These are phyloP conservation scores for Tromatobia lineatoria DNA, from an alignment of 2,888 invertebrate species.

Conservation along the genomic window DNA sequence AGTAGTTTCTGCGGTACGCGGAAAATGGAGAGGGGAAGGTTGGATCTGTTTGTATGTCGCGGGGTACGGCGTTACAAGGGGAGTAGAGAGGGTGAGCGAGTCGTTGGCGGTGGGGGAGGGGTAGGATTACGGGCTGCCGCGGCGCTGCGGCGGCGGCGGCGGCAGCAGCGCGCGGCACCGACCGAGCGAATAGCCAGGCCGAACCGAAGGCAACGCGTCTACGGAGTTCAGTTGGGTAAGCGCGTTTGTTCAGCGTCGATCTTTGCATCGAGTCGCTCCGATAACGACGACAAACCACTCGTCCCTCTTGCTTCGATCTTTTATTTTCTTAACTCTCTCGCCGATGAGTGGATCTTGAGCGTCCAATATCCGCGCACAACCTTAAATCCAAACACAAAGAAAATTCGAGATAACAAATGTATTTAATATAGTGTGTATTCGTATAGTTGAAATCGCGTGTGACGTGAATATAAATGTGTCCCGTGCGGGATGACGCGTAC, in stretches of 20 bases:
- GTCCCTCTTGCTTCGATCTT: neutral
- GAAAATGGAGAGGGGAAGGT: constrained; percentile 33
- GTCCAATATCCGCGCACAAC: neutral
- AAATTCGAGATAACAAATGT: neutral
- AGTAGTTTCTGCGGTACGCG: constrained; percentile 67
- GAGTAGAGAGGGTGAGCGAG: constrained; percentile 45
- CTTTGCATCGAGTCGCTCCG: constrained; percentile 51
- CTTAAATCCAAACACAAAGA: neutral
- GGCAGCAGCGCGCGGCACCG: constrained; percentile 19
- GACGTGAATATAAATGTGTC: constrained; percentile 28
- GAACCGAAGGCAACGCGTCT: constrained; percentile 72
- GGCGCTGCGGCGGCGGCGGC: constrained; percentile 54
- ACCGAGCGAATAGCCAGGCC: constrained; percentile 63
- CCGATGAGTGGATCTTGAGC: neutral
- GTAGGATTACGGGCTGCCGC: constrained; percentile 62
- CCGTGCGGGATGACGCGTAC: constrained; percentile 59
- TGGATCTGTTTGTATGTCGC: constrained; percentile 30
- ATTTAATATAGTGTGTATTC: neutral
- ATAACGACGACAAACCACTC: constrained; percentile 1
- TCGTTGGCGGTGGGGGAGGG: constrained; percentile 57
- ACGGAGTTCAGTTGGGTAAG: constrained; percentile 75
- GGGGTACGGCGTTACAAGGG: neutral
- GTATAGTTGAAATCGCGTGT: constrained; percentile 6
- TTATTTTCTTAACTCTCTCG: neutral
- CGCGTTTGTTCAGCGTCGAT: constrained; percentile 74